Evolutionary conservation across 2,113 vertebrate genomes (phyloP).

Genomic region (Centropristis striata): DNA sequence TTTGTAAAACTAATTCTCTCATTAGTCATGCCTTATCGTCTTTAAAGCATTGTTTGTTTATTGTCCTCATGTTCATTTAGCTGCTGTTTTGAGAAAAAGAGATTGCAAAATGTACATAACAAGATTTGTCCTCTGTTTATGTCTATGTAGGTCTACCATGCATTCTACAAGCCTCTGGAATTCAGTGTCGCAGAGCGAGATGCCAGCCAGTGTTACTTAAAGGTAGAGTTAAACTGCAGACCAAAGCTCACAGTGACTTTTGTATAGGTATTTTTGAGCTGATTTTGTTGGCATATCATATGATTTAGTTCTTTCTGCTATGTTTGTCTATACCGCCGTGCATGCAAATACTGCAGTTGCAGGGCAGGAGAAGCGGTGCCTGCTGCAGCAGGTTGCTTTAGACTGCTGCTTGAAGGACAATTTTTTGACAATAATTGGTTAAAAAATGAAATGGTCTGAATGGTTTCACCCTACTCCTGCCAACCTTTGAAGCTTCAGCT

Average conservation of each 20-base stretch:
- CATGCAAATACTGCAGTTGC: not conserved
- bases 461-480: not conserved
- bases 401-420: not conserved
- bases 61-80: not conserved
- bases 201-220: slow-evolving; percentile 93
- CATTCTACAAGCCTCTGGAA: slow-evolving; percentile 96
- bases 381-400: not conserved
- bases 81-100: not conserved
- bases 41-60: not conserved
- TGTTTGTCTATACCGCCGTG: not conserved
- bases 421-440: not conserved
- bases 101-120: not conserved
- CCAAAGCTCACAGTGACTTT: not conserved
- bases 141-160: slow-evolving; percentile 91
- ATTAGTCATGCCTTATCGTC: not conserved
- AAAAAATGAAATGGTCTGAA: not conserved
- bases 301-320: not conserved
- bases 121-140: slow-evolving; percentile 1
- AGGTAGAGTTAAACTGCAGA: slow-evolving; percentile 83
- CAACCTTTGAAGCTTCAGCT: not conserved
- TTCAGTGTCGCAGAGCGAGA: slow-evolving; percentile 92
- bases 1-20: not conserved
- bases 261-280: not conserved
- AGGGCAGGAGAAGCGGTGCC: not conserved
- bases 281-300: not conserved